Evolutionary conservation across 2,113 vertebrate species (phyloP).

Genomic region (Grallaria varia): DNA sequence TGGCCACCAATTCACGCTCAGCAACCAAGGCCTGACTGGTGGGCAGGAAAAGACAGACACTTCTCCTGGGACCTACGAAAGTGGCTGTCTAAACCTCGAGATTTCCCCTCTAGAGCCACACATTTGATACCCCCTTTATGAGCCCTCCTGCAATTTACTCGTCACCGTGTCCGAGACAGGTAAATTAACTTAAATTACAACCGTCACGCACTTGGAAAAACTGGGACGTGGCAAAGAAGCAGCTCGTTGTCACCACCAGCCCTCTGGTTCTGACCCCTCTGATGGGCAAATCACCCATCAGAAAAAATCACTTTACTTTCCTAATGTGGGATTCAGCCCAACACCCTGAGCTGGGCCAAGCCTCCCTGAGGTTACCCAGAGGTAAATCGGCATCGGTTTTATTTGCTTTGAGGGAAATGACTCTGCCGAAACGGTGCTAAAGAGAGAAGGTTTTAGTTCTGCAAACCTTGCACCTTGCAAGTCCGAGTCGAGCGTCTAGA

Average conservation of each 20-base stretch:
- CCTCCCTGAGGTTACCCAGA: not conserved
- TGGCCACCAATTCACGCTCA: not conserved
- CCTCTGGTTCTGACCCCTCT: not conserved
- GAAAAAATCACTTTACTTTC: not conserved
- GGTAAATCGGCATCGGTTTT: not conserved
- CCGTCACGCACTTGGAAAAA: not conserved
- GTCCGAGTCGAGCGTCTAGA: not conserved
- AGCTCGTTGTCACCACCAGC: not conserved
- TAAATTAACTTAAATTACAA: slow-evolving; percentile 48
- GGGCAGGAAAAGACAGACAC: not conserved
- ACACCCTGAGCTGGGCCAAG: not conserved
- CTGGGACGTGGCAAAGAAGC: not conserved
- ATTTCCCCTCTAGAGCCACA: slow-evolving; percentile 10
- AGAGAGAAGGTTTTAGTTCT: not conserved
- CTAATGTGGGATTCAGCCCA: not conserved
- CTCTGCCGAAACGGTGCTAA: not conserved
- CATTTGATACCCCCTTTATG: not conserved
- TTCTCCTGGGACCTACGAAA: not conserved
- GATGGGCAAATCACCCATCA: not conserved
- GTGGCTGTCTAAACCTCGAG: not conserved
- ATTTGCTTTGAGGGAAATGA: not conserved
- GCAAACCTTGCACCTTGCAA: not conserved
- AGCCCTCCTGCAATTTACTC: not conserved
- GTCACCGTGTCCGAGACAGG: not conserved
- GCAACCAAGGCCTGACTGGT: not conserved